Evolutionary conservation across 2,888 invertebrate genomes (phyloP).

Genomic region (Schizotus pectinicornis): DNA sequence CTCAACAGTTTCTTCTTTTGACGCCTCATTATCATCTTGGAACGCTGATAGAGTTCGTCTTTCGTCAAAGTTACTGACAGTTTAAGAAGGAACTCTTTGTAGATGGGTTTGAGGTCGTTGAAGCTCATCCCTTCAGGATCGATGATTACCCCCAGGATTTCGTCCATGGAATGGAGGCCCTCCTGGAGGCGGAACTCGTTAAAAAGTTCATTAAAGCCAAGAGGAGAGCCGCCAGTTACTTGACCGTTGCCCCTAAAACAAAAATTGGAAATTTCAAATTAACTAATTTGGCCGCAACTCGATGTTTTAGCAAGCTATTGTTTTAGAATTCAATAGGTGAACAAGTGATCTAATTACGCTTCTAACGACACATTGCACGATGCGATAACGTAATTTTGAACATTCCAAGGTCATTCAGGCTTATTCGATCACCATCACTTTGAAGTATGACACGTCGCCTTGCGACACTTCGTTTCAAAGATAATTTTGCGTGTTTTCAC

Average conservation of each 20-base stretch:
- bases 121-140: constrained; percentile 93
- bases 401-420: neutral
- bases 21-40: constrained; percentile 87
- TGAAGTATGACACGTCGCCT: too few relatives aligned
- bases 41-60: constrained; percentile 88
- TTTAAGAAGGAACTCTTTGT: constrained; percentile 87
- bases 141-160: constrained; percentile 86
- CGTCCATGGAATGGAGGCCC: constrained; percentile 86
- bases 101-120: constrained; percentile 89
- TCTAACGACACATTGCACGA: neutral
- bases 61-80: constrained; percentile 88
- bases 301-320: too few relatives aligned
- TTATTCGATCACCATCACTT: too few relatives aligned
- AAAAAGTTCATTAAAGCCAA: constrained; percentile 86
- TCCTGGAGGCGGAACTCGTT: constrained; percentile 88
- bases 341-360: neutral
- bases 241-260: constrained; percentile 67
- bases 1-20: constrained; percentile 75
- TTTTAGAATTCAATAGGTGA: too few relatives aligned
- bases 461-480: too few relatives aligned
- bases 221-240: constrained; percentile 76
- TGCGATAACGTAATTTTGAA: neutral
- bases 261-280: neutral
- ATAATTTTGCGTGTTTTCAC: too few relatives aligned
- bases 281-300: too few relatives aligned